Percentiles rank a stretch among this genome's conserved stretches.
Evolutionary conservation across 2,888 invertebrate genomes (phyloP).

Genomic region (Yponomeuta malinellus): DNA sequence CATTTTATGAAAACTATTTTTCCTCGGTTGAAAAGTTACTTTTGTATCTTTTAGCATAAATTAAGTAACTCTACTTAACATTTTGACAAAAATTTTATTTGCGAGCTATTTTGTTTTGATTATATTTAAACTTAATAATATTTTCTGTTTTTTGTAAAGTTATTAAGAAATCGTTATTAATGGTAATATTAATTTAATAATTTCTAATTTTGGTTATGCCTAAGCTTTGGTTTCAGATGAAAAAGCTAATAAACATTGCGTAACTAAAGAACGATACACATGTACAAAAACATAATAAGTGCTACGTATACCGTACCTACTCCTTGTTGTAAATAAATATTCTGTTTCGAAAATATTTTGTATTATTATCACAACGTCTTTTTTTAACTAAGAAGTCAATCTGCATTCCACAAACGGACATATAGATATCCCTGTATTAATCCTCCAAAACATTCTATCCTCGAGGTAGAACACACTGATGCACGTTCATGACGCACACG

Average conservation of each 20-base stretch:
- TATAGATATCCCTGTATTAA: too few species aligned
- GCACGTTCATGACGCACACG: too few species aligned
- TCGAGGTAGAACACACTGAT: too few species aligned
- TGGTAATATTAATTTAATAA: background rate
- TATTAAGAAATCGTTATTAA: too few species aligned
- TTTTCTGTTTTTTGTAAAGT: too few species aligned
- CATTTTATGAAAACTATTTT: slow-evolving; percentile 14
- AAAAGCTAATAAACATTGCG: slow-evolving; percentile 2
- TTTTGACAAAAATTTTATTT: too few species aligned
- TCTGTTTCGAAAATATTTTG: slow-evolving; percentile 20
- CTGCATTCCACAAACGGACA: too few species aligned
- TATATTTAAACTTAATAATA: too few species aligned
- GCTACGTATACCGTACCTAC: slow-evolving; percentile 41
- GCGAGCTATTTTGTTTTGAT: too few species aligned
- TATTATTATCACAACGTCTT: slow-evolving; percentile 19
- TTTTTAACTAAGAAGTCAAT: slow-evolving; percentile 26
- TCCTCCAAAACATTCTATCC: too few species aligned
- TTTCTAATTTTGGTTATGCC: background rate
- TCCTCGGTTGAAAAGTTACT: background rate
- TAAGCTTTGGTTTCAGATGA: background rate
- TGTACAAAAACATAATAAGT: slow-evolving; percentile 49
- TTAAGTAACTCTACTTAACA: too few species aligned
- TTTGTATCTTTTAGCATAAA: background rate
- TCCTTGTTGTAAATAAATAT: slow-evolving; percentile 47
- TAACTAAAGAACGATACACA: slow-evolving; percentile 5